Conservation (phyloP, 2,888 invertebrate genomes). For the Eupeodes latifasciatus region DNA sequence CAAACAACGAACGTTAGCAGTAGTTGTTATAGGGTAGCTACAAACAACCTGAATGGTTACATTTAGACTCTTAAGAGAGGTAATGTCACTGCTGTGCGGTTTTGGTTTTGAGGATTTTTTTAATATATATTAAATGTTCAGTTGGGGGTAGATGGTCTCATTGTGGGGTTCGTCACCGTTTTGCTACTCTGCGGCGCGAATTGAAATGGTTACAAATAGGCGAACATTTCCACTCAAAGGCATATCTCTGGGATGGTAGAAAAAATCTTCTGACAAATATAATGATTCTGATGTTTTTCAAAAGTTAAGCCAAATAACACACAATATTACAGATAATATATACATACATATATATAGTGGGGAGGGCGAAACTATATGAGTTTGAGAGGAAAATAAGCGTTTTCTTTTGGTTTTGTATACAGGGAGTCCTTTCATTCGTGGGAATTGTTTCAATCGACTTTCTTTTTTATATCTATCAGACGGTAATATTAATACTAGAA, state of each 20-base stretch:
- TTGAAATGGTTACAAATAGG: slow-evolving; percentile 73
- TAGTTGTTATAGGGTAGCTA: slow-evolving; percentile 23
- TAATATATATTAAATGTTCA: slow-evolving; percentile 40
- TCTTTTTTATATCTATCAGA: slow-evolving; percentile 62
- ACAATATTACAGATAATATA: slow-evolving; percentile 13
- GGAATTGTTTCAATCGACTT: slow-evolving; percentile 29
- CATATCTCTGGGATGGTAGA: slow-evolving; percentile 35
- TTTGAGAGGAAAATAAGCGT: slow-evolving; percentile 43
- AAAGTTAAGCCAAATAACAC: slow-evolving; percentile 57
- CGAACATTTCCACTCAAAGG: slow-evolving; percentile 68
- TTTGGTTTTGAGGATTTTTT: slow-evolving; percentile 60
- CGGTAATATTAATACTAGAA: slow-evolving; percentile 70
- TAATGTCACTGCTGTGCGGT: slow-evolving; percentile 75
- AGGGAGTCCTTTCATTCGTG: slow-evolving; percentile 45
- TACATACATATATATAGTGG: not conserved
- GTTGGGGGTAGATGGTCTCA: slow-evolving; percentile 29
- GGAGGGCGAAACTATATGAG: slow-evolving; percentile 38
- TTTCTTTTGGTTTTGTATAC: slow-evolving; percentile 19
- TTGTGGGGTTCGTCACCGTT: slow-evolving; percentile 33
- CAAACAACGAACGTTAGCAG: slow-evolving; percentile 19
- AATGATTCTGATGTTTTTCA: slow-evolving; percentile 71
- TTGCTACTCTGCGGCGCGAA: slow-evolving; percentile 69
- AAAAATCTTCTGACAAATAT: slow-evolving; percentile 63
- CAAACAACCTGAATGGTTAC: slow-evolving; percentile 68
- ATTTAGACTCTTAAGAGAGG: slow-evolving; percentile 74